A percentile compares a stretch with the other conserved stretches of the same genome.
phyloP scores from a whole-genome alignment of 2,888 invertebrate genomes.

The Meteorus colon region DNA sequence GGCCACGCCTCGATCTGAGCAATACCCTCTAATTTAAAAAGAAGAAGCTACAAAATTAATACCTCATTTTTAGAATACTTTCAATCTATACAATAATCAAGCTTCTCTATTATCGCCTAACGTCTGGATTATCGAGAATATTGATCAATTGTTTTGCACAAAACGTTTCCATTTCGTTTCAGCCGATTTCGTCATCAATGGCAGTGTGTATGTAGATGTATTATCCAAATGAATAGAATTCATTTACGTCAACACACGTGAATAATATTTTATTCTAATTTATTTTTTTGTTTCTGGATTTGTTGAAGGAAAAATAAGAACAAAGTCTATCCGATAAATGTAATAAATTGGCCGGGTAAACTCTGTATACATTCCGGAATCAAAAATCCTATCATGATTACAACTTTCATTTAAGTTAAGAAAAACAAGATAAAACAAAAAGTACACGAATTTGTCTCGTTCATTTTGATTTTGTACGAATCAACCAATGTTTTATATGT shows the following conservation, averaged over 20 bases:
- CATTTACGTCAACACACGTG: neutral
- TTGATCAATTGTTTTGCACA: constrained; percentile 3
- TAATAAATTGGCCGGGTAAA: neutral
- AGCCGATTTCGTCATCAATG: neutral
- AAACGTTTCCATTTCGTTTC: neutral
- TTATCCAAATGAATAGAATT: neutral
- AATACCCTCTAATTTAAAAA: constrained; percentile 62
- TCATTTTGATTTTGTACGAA: neutral
- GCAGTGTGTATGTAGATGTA: constrained; percentile 9
- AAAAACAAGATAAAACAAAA: neutral
- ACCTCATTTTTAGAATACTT: constrained; percentile 1
- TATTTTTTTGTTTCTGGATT: neutral
- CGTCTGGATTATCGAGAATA: neutral
- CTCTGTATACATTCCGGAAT: neutral
- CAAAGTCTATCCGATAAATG: neutral
- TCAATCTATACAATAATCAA: constrained; percentile 15
- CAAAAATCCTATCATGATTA: neutral
- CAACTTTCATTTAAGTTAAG: neutral
- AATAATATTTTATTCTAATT: constrained; percentile 1
- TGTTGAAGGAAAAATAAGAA: neutral
- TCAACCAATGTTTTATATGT: neutral
- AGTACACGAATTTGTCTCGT: neutral
- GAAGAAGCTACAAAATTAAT: constrained; percentile 38
- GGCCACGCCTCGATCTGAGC: constrained; percentile 76
- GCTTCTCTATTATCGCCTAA: constrained; percentile 8